These are phyloP conservation scores for Cephus cinctus DNA, from an alignment of 1,140 invertebrate species.

Conservation along the genomic window DNA sequence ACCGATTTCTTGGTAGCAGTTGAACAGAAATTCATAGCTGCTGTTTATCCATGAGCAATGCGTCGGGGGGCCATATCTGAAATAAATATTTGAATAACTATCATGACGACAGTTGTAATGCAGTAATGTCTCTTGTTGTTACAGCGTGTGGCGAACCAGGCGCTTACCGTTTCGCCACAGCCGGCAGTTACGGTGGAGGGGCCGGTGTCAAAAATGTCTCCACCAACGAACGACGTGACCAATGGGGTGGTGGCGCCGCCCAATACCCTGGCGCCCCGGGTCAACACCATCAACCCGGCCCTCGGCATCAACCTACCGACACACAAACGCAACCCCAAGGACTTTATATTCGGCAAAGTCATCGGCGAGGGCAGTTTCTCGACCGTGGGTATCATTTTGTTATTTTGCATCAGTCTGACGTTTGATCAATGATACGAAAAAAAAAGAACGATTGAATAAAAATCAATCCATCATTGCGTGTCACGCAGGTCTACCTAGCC, in stretches of 20 bases:
- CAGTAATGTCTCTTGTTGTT: slow-evolving; percentile 18
- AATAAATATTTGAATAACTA: background rate
- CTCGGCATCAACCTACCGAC: slow-evolving; percentile 52
- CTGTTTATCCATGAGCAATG: background rate
- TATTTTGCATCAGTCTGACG: background rate
- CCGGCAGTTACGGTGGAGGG: slow-evolving; percentile 53
- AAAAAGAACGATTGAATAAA: no score
- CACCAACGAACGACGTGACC: slow-evolving; percentile 52
- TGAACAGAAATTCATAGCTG: background rate
- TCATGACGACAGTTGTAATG: background rate
- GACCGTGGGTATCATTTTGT: slow-evolving; percentile 63
- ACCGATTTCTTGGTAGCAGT: background rate
- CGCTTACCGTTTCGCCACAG: slow-evolving; percentile 54
- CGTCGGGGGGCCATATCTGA: background rate
- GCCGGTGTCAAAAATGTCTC: slow-evolving; percentile 54
- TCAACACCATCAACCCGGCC: slow-evolving; percentile 38
- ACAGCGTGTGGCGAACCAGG: slow-evolving; percentile 54
- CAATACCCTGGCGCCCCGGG: slow-evolving; percentile 33
- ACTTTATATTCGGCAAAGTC: slow-evolving; percentile 93
- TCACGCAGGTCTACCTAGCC: slow-evolving; percentile 78
- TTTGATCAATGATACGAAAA: no score
- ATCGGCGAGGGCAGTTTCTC: slow-evolving; percentile 97
- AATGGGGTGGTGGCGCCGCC: slow-evolving; percentile 44
- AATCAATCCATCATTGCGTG: no score
- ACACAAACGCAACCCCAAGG: slow-evolving; percentile 72